These are phyloP conservation scores for Antennarius maculatus DNA, from an alignment of 2,797 vertebrate species.

Conservation along the genomic window DNA sequence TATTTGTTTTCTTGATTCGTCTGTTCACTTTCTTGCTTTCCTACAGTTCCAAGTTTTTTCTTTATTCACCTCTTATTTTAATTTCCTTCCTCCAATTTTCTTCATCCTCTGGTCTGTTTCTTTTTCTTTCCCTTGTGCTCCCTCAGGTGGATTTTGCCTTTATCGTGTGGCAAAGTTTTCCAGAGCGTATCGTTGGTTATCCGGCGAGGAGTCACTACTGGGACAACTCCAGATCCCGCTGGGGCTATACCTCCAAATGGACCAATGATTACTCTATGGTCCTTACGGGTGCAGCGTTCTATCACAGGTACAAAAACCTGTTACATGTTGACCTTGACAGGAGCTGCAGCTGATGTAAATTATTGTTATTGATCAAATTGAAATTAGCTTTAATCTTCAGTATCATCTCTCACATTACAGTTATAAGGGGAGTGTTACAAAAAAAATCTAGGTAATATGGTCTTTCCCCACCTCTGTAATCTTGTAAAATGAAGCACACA, in stretches of 20 bases:
- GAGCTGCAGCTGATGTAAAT: background rate
- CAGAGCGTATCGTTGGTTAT: slow-evolving; percentile 91
- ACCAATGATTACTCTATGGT: slow-evolving; percentile 87
- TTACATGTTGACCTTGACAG: background rate
- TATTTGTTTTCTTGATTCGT: no score
- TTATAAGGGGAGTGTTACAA: slow-evolving; percentile 22
- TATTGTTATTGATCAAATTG: background rate
- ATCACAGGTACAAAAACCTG: slow-evolving; percentile 77
- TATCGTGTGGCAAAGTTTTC: slow-evolving; percentile 90
- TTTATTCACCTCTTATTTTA: background rate
- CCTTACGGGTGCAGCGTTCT: slow-evolving; percentile 84
- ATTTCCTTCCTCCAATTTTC: background rate
- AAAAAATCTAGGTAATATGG: slow-evolving; percentile 15
- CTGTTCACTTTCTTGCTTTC: no score
- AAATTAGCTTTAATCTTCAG: background rate
- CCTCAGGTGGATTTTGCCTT: slow-evolving; percentile 93
- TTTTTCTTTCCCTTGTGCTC: slow-evolving; percentile 2
- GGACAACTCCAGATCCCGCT: slow-evolving; percentile 82
- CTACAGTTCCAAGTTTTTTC: no score
- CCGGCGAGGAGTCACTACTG: slow-evolving; percentile 89
- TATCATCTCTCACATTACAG: slow-evolving; percentile 9
- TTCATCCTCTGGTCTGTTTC: background rate
- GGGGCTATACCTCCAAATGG: slow-evolving; percentile 90
- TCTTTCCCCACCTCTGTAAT: slow-evolving; percentile 21
- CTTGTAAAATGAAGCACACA: slow-evolving; percentile 33